phyloP scores from a whole-genome alignment of 2,113 vertebrate genomes.

The Cinclus cinclus region DNA sequence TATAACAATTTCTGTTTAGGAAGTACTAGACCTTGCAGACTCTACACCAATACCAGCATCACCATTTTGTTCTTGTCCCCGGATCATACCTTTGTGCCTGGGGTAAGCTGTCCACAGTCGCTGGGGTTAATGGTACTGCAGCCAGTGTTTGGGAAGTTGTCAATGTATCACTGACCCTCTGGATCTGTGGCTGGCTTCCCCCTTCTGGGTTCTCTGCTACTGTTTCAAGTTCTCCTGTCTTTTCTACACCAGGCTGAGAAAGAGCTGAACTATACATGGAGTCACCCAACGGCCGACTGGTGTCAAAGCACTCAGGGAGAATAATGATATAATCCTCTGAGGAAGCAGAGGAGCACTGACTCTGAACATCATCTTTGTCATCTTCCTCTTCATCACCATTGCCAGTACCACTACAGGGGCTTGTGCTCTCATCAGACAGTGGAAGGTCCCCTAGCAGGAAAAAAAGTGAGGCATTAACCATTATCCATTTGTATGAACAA shows the following conservation, averaged over 20 bases:
- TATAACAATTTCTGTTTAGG: background rate
- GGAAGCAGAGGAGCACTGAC: slow-evolving; percentile 87
- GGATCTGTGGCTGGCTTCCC: background rate
- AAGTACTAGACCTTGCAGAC: background rate
- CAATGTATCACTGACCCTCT: slow-evolving; percentile 73
- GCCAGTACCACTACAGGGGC: background rate
- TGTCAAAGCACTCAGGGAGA: slow-evolving; percentile 95
- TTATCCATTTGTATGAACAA: background rate
- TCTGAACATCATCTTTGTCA: slow-evolving; percentile 84
- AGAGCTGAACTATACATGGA: slow-evolving; percentile 93
- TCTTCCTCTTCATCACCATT: slow-evolving; percentile 69
- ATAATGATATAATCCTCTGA: slow-evolving; percentile 95
- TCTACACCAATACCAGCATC: background rate
- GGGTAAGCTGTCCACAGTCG: slow-evolving; percentile 47
- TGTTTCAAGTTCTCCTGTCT: slow-evolving; percentile 48
- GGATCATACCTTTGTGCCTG: slow-evolving; percentile 61
- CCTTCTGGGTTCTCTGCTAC: background rate
- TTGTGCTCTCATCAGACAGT: background rate
- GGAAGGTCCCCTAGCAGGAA: slow-evolving; percentile 47
- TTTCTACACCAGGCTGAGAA: slow-evolving; percentile 84
- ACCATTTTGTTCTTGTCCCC: background rate
- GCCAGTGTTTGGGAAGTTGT: slow-evolving; percentile 80
- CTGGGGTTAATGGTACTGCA: slow-evolving; percentile 77
- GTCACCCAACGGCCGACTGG: slow-evolving; percentile 89
- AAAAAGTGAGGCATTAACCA: background rate